phyloP scores from a whole-genome alignment of 2,888 invertebrate genomes.

The Drosophila meridionalis region DNA sequence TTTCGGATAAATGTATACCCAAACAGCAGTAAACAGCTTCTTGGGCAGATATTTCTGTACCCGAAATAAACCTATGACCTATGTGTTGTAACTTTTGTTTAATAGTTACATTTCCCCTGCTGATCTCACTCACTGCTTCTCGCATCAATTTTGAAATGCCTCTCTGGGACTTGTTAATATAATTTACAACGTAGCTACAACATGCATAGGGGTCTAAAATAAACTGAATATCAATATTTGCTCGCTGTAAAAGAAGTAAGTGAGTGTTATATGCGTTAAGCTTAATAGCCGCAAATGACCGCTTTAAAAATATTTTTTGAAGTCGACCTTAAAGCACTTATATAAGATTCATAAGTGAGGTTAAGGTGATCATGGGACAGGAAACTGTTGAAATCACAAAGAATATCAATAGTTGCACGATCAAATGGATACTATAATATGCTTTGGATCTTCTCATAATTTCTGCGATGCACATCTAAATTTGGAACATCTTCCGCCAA shows the following conservation, averaged over 20 bases:
- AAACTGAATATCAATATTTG: constrained; percentile 1
- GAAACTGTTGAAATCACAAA: too few species aligned
- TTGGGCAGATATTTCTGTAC: too few species aligned
- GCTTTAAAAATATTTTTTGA: not conserved
- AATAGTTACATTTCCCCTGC: too few species aligned
- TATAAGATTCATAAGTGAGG: not conserved
- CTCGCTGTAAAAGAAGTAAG: not conserved
- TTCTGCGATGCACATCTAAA: not conserved
- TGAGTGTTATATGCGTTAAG: not conserved
- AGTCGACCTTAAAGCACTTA: not conserved
- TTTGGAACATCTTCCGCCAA: not conserved
- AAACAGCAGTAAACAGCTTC: too few species aligned
- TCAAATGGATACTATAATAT: not conserved
- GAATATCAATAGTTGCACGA: not conserved
- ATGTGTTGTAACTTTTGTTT: not conserved
- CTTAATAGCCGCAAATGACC: too few species aligned
- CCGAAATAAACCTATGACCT: too few species aligned
- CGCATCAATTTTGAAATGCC: not conserved
- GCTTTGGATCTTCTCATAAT: not conserved
- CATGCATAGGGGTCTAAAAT: not conserved
- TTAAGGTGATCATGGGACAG: too few species aligned
- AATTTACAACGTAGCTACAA: constrained; percentile 2
- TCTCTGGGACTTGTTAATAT: constrained; percentile 5
- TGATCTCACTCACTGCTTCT: not conserved
- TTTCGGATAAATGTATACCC: too few species aligned